These are phyloP conservation scores for Orientallactaga sibirica DNA, from an alignment of 2,797 vertebrate species.

Conservation along the genomic window DNA sequence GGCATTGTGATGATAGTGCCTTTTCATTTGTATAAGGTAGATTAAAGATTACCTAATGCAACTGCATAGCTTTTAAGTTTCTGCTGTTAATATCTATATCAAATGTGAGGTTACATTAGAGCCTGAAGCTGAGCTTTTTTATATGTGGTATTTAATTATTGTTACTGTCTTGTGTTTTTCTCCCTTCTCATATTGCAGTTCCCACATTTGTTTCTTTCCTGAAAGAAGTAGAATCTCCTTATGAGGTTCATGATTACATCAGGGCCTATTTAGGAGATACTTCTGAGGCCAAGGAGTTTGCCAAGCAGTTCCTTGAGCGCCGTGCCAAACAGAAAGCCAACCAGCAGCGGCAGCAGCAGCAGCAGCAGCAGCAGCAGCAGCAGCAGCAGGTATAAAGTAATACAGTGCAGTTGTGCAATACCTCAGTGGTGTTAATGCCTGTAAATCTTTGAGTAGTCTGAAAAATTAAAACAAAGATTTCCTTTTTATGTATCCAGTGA, in stretches of 20 bases:
- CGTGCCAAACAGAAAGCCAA: slow-evolving; percentile 99
- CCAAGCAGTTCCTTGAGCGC: slow-evolving; percentile 99
- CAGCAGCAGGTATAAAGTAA: slow-evolving; percentile 85
- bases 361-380: slow-evolving; percentile 94
- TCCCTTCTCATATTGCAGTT: slow-evolving; percentile 89
- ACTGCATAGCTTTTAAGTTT: background rate
- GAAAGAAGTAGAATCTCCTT: slow-evolving; percentile 99
- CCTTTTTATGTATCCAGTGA: background rate
- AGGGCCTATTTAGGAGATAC: slow-evolving; percentile 98
- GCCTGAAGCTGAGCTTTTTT: background rate
- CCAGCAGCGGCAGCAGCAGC: slow-evolving; percentile 93
- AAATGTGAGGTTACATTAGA: background rate
- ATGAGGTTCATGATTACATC: slow-evolving; percentile 99
- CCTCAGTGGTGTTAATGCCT: background rate
- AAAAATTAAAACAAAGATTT: background rate
- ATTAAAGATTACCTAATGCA: background rate
- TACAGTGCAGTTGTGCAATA: rapidly evolving
- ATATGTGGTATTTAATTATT: background rate
- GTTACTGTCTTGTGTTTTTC: slow-evolving; percentile 71
- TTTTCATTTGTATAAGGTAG: background rate
- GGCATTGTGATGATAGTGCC: background rate
- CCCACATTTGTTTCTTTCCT: slow-evolving; percentile 99
- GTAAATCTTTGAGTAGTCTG: background rate
- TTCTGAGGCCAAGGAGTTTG: slow-evolving; percentile 98
- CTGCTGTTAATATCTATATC: background rate